Base-by-base conservation (phyloP, 1,140 invertebrate species). In the Paracyclopina nana region DNA sequence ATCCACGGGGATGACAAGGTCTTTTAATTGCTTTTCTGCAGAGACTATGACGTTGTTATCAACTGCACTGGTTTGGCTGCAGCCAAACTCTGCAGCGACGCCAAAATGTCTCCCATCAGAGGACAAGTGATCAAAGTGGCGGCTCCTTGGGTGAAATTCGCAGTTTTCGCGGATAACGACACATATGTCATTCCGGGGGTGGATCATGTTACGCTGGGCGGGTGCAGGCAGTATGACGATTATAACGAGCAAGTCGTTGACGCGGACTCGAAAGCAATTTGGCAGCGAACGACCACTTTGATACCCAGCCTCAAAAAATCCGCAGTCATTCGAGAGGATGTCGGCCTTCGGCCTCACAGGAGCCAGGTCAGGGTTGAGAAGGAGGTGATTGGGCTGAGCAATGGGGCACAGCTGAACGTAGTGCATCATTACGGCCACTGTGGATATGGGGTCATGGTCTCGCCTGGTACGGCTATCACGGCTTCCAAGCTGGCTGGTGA, bases 361-460 rank as follows among this genome's bases (percentile, higher is more conserved):
- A 68, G 74, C n/a, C 69, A 72, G 0, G 74, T 87, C 1, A 67
- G 84, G 48, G 74, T 90, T 22, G 83, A 86, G 59, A 62, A 65
- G 4, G 81, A 81, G 60, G 48, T 60, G 8, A n/a, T n/a, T n/a
- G n/a, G n/a, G n/a, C n/a, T n/a, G n/a, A n/a, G n/a, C n/a, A n/a
- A n/a, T n/a, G n/a, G n/a, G n/a, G n/a, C n/a, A n/a, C n/a, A n/a
- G 12, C 29, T 54, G 4, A 53, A 78, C 68, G 62, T 87, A 12
- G 75, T 92, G 0, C 86, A 94, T 62, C 86, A 88, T 63, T 92
- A 92, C 61, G 88, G 87, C 3, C 87, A 92, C 61, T 83, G 86
- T 1, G 83, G 84, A 3, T 84, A 88, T 63, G 86, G 88, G 5
- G 76, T 92, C 1, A 79, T 79, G 50, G 75, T 81, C 27, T 79